These are phyloP conservation scores for Eupsilia transversa DNA, from an alignment of 2,888 invertebrate genomes.

Conservation along the genomic window DNA sequence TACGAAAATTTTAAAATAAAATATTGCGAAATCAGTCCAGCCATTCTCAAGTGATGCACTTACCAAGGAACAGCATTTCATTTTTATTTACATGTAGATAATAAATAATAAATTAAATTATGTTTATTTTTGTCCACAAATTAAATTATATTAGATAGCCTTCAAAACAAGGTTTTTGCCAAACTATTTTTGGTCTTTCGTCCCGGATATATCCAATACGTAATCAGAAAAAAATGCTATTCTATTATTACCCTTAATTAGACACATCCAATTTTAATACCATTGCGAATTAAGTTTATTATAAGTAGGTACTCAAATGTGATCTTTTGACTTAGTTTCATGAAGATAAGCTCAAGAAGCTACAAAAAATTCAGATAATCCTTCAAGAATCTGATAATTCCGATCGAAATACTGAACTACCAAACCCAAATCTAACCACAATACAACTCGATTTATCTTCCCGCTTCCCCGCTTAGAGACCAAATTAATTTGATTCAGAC, in stretches of 20 bases:
- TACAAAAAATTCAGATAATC: slow-evolving; percentile 20
- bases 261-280: neutral
- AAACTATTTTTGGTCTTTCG: neutral
- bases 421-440: slow-evolving; percentile 26
- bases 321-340: neutral
- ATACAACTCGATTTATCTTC: slow-evolving; percentile 1
- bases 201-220: neutral
- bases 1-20: neutral
- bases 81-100: neutral
- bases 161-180: neutral
- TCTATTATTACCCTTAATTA: neutral
- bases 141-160: no score
- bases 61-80: neutral
- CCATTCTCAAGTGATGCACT: neutral
- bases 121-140: no score
- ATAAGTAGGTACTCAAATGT: neutral
- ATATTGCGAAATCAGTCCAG: neutral
- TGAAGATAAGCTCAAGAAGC: neutral
- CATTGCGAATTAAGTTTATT: neutral
- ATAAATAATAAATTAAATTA: no score
- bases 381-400: slow-evolving; percentile 18
- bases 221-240: neutral
- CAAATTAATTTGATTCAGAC: slow-evolving; percentile 36
- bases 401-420: slow-evolving; percentile 35
- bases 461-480: neutral